Conservation (phyloP, 2,797 vertebrate species). For the Sciurus carolinensis region DNA sequence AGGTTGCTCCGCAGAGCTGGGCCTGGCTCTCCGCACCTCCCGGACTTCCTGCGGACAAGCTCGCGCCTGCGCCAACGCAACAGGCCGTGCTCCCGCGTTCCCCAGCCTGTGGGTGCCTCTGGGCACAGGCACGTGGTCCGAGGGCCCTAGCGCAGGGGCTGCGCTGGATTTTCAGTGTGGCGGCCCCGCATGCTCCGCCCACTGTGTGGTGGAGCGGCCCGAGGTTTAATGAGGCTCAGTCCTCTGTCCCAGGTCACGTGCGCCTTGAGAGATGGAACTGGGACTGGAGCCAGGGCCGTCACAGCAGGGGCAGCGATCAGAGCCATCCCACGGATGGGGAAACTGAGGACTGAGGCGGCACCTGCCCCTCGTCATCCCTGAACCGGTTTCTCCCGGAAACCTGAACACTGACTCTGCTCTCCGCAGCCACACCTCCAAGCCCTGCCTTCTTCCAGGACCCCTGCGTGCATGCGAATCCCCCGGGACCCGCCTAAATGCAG, state of each 20-base stretch:
- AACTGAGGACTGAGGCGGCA: background rate
- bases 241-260: background rate
- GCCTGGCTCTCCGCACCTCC: rapidly evolving
- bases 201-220: rapidly evolving
- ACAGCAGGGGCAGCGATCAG: rapidly evolving
- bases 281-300: background rate
- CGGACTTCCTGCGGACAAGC: background rate
- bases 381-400: background rate
- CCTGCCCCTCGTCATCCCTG: background rate
- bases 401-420: background rate
- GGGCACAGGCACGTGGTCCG: background rate
- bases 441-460: too few species aligned
- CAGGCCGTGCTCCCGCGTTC: background rate
- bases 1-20: too few species aligned
- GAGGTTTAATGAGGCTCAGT: background rate
- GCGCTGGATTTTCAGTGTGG: background rate
- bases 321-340: background rate
- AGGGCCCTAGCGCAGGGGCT: background rate
- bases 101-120: rapidly evolving
- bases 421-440: background rate
- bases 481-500: background rate
- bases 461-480: rapidly evolving
- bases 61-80: background rate
- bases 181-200: rapidly evolving
- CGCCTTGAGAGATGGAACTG: background rate